Evolutionary conservation across 2,113 vertebrate species (phyloP).

Genomic region (Lophura nycthemera): DNA sequence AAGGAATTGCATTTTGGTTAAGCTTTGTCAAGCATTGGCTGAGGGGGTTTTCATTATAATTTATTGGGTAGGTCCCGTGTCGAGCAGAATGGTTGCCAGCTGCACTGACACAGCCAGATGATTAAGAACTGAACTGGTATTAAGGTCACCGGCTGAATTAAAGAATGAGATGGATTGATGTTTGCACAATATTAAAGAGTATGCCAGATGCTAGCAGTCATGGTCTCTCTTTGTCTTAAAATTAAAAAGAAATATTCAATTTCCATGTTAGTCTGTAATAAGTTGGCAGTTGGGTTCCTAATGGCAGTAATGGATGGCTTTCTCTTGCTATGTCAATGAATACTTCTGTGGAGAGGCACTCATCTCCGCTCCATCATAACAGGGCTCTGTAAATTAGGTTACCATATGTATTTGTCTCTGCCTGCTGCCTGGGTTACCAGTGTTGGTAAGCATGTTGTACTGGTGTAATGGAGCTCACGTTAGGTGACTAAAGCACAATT

Average conservation of each 20-base stretch:
- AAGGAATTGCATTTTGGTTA: background rate
- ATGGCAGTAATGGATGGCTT: background rate
- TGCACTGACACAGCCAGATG: slow-evolving; percentile 37
- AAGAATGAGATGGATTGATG: slow-evolving; percentile 64
- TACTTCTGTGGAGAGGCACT: background rate
- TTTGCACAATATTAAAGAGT: slow-evolving; percentile 47
- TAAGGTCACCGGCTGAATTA: slow-evolving; percentile 73
- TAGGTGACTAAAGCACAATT: background rate
- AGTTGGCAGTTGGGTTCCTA: background rate
- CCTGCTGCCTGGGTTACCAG: background rate
- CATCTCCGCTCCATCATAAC: background rate
- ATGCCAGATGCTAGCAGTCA: slow-evolving; percentile 44
- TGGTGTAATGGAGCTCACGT: background rate
- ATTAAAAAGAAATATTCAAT: background rate
- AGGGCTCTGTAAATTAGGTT: background rate
- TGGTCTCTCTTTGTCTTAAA: background rate
- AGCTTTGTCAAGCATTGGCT: background rate
- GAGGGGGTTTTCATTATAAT: background rate
- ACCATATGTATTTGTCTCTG: background rate
- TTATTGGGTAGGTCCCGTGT: slow-evolving; percentile 25
- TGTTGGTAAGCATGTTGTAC: rapidly evolving
- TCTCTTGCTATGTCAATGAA: background rate
- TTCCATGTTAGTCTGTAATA: background rate
- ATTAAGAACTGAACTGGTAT: slow-evolving; percentile 68
- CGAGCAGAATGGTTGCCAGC: slow-evolving; percentile 16